phyloP scores from a whole-genome alignment of 2,888 invertebrate genomes.

The Isoperla grammatica region DNA sequence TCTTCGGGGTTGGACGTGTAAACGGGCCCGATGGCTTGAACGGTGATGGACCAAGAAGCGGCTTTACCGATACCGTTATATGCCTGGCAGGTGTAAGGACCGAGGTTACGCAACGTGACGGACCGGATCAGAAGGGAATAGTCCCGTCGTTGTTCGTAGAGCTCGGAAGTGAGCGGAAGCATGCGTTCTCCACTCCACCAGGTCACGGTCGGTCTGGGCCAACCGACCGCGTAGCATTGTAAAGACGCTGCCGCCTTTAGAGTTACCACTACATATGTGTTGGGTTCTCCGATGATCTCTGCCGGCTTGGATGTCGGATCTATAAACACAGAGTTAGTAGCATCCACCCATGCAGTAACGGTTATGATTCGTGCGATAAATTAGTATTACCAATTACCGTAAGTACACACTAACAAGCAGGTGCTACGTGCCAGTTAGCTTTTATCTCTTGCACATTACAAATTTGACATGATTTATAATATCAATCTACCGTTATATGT shows the following conservation, averaged over 20 bases:
- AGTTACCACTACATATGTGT: constrained; percentile 60
- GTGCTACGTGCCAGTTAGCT: too few species aligned
- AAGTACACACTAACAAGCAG: too few species aligned
- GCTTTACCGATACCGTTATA: constrained; percentile 76
- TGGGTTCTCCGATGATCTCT: constrained; percentile 61
- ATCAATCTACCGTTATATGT: too few species aligned
- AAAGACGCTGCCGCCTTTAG: constrained; percentile 64
- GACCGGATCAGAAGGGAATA: constrained; percentile 68
- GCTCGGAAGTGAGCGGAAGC: constrained; percentile 63
- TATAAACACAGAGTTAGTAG: constrained; percentile 38
- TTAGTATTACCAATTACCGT: too few species aligned
- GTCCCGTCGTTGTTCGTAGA: constrained; percentile 67
- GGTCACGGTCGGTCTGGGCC: constrained; percentile 69
- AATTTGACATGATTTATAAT: too few species aligned
- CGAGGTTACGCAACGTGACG: constrained; percentile 66
- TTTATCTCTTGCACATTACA: too few species aligned
- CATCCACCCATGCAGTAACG: neutral
- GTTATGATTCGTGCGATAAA: too few species aligned
- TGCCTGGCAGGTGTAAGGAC: constrained; percentile 84
- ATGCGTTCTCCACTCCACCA: constrained; percentile 79
- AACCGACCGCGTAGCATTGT: constrained; percentile 76
- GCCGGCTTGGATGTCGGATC: constrained; percentile 51
- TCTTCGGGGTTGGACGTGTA: constrained; percentile 53
- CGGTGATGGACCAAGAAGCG: constrained; percentile 66
- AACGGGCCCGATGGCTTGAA: constrained; percentile 68